Conservation (phyloP, 2,797 vertebrate genomes). For the Anolis apletophallus region DNA sequence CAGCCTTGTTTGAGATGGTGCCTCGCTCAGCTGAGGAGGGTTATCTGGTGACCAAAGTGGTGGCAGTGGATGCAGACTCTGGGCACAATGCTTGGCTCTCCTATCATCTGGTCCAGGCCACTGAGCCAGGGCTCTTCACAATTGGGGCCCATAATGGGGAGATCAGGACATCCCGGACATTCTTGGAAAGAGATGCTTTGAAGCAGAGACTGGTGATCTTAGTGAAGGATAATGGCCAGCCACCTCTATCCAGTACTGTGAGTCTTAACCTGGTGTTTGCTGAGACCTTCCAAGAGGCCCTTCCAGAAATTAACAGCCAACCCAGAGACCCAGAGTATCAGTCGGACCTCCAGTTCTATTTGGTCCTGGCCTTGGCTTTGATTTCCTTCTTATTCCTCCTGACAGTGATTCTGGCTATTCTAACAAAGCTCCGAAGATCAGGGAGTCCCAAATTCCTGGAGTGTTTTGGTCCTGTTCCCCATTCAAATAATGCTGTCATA, state of each 20-base stretch:
- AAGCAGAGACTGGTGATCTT: conserved; percentile 50
- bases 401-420: conserved; percentile 48
- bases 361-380: conserved; percentile 50
- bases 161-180: conserved; percentile 52
- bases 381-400: conserved; percentile 66
- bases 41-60: conserved; percentile 83
- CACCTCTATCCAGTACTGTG: conserved; percentile 60
- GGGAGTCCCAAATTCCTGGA: conserved; percentile 7
- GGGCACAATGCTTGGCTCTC: conserved; percentile 54
- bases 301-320: conserved; percentile 56
- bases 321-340: conserved; percentile 34
- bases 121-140: conserved; percentile 42
- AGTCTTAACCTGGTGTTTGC: conserved; percentile 59
- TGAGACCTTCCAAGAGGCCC: conserved; percentile 63
- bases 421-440: conserved; percentile 39
- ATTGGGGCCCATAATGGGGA: conserved; percentile 67
- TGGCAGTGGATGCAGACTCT: conserved; percentile 79
- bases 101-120: conserved; percentile 42
- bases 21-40: conserved; percentile 81
- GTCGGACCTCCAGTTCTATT: conserved; percentile 53
- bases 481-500: conserved; percentile 44
- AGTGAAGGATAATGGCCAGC: conserved; percentile 69
- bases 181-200: conserved; percentile 60
- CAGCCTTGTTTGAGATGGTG: conserved; percentile 78
- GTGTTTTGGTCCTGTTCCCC: conserved; percentile 53